Evolutionary conservation across 2,113 vertebrate species (phyloP).

Genomic region (Eptesicus fuscus): DNA sequence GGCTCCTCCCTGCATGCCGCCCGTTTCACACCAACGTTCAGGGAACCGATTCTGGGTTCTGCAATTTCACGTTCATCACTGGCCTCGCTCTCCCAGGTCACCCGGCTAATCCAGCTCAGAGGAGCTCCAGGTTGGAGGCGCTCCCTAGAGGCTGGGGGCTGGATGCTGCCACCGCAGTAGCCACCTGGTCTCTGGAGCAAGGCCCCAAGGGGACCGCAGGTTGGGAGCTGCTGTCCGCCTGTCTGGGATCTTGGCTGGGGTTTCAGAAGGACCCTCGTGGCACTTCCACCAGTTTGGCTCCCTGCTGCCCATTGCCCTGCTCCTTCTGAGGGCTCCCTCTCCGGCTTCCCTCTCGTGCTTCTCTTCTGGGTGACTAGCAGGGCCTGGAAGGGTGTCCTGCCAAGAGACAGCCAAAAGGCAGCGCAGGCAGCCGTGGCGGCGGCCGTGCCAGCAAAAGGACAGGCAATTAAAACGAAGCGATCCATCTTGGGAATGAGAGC

Average conservation of each 20-base stretch:
- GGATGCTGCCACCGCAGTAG: not conserved
- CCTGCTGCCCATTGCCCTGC: fast-evolving
- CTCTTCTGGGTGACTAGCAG: not conserved
- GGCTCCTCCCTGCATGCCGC: not conserved
- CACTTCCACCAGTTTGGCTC: not conserved
- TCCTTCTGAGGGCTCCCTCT: not conserved
- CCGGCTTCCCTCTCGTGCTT: not conserved
- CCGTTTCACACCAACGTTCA: not conserved
- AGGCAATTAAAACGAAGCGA: constrained; percentile 76
- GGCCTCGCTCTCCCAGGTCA: not conserved
- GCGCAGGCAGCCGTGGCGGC: constrained; percentile 60
- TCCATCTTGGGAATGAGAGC: constrained; percentile 72
- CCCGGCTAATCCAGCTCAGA: not conserved
- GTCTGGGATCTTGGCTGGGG: not conserved
- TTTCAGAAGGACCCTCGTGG: not conserved
- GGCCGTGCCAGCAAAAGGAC: constrained; percentile 71
- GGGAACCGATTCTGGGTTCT: not conserved
- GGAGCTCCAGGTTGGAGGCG: not conserved
- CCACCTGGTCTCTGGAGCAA: not conserved
- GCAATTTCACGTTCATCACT: not conserved
- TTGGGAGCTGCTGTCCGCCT: not conserved
- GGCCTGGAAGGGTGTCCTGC: constrained; percentile 61
- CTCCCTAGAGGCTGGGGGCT: not conserved
- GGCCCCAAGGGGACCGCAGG: fast-evolving
- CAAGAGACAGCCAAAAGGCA: constrained; percentile 71